A percentile compares a stretch with the other conserved stretches of the same genome.
Conservation (phyloP, 2,113 vertebrate genomes). For the Pelecanoides urinatrix region DNA sequence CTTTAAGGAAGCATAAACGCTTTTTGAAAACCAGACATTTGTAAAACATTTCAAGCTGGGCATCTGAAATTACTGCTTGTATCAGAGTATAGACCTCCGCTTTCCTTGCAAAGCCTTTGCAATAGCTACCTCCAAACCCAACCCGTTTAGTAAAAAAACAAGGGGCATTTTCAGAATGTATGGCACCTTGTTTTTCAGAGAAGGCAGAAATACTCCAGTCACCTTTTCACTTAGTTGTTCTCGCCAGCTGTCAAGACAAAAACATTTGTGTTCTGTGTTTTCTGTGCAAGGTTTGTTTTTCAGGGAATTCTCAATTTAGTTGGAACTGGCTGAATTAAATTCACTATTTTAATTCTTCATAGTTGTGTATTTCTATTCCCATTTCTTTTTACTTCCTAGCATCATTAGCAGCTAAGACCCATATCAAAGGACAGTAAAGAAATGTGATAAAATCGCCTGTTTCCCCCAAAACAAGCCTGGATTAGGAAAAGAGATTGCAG, state of each 20-base stretch:
- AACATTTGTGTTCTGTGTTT: slow-evolving; percentile 2
- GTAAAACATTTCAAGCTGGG: not conserved
- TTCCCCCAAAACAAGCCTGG: not conserved
- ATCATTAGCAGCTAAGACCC: not conserved
- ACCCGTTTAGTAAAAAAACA: not conserved
- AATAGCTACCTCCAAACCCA: not conserved
- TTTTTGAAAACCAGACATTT: not conserved
- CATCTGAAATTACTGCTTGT: not conserved
- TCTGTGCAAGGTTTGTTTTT: slow-evolving; percentile 6
- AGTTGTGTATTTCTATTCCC: slow-evolving; percentile 21
- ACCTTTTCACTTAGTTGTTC: not conserved
- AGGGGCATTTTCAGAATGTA: not conserved
- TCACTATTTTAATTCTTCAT: not conserved
- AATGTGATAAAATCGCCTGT: not conserved
- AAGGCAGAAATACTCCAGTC: not conserved
- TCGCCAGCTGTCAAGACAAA: not conserved
- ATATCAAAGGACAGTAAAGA: not conserved
- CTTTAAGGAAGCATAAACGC: not conserved
- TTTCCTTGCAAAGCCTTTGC: not conserved
- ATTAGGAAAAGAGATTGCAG: not conserved
- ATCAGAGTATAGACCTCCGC: not conserved
- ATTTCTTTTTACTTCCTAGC: not conserved
- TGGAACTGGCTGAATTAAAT: slow-evolving; percentile 35
- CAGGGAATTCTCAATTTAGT: not conserved
- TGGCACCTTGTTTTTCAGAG: not conserved